Evolutionary conservation across 2,888 invertebrate genomes (phyloP), one percentile per base, ranked within the genome.

Genomic region (Blera fallax): DNA sequence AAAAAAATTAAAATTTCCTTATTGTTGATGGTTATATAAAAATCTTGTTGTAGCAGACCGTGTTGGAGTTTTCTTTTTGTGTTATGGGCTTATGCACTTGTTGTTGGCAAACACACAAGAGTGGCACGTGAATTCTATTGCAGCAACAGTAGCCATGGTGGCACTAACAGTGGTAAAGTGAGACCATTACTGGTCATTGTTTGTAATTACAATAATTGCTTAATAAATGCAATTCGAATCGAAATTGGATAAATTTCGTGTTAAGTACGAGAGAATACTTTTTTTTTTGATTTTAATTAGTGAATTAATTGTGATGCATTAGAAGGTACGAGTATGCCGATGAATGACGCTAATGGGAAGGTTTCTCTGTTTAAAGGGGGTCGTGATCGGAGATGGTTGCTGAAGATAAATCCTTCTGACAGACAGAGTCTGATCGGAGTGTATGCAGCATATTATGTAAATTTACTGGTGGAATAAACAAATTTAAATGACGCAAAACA

Each of bases 141-240:
- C 70, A 29, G 78, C 48, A 72, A 56, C 52, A 40, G 69, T 52
- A 62, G 77, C 60, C 65, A 16, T 21, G 29, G 32, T 48, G 48
- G 34, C 48, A 48, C 7, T 48, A 60, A 77, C 40, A 54, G 76
- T 45, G 37, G 65, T 72, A 85, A 80, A 80, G 80, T 85, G 85
- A 85, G 85, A 85, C 85, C 69, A 80, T 85, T 85, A 84, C 76
- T 54, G 72, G 50, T 80, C 65, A 72, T 67, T 76, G 80, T 76
- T 76, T 64, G 80, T 76, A 85, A 85, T 85, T 80, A 80, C 70
- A 80, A 80, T 85, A 85, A 85, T 85, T 85, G 80, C 85, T 85
- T 85, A 70, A 85, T 85, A 84, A 84, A 84, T 84, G 84, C 84
- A 74, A 74, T 58, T 58, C 60, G 37, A 78, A 54, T 78, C 14